Evolutionary conservation across 2,888 invertebrate species (phyloP), one percentile per base, ranked within the genome.

Genomic region (Hirtodrosophila trivittata): DNA sequence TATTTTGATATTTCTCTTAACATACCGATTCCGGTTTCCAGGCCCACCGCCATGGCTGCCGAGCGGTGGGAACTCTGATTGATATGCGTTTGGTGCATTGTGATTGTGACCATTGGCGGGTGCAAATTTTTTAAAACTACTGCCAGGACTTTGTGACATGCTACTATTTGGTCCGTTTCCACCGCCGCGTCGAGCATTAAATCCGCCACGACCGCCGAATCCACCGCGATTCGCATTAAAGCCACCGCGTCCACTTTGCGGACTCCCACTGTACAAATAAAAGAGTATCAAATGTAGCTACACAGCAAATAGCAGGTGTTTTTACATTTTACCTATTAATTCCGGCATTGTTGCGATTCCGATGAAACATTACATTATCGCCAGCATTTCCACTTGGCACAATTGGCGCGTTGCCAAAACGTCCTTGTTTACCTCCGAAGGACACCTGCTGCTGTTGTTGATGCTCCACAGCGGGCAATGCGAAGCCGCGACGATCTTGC

Each of bases 401-500:
- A 16, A 65, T 55, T 2, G 71, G 56, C 6, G 58, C 74, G 35
- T 71, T 87, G 3, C 75, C 82, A 46, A 78, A 87, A 12, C 77
- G 92, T 90, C 92, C 91, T 41, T 68, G 75, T 51, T 75, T 80
- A n/a, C 59, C 56, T n/a, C 75, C 83, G 56, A 77, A 74, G 5
- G 77, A 35, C n/a, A 65, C 49, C 51, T 76, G 69, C 42, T 86
- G 67, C 13, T 75, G 67, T 12, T 73, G 75, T 10, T 74, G 82
- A 46, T 80, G 78, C 0, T 81, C 83, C 1, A 69, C 81, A 21
- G 66, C 89, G 0, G 91, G 89, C 50, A 90, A 65, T 1, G 89
- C 87, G 57, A 91, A 90, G 1, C 90, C 90, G 7, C 90, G 83
- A 10, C 91, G 81, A 68, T 90, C 90, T 75, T 90, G 90, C n/a